Percentiles rank a stretch among this genome's conserved stretches.
Conservation (phyloP, 2,888 invertebrate species). For the Dryomyza anilis region DNA sequence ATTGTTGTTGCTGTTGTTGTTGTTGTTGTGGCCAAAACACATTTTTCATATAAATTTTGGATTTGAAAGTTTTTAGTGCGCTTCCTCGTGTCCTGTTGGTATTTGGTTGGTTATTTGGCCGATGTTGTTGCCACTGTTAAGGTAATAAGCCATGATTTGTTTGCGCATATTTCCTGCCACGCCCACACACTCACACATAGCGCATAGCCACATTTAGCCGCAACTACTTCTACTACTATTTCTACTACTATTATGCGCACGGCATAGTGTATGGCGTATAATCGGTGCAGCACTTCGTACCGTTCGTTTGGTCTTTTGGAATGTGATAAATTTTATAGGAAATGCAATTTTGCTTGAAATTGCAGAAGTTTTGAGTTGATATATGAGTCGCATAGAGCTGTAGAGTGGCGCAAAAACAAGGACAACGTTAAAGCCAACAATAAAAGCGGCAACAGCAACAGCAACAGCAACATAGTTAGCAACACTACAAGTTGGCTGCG, state of each 20-base stretch:
- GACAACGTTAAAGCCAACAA: too few species aligned
- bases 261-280: too few species aligned
- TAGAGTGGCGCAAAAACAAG: not conserved
- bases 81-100: not conserved
- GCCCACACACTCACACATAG: not conserved
- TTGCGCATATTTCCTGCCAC: not conserved
- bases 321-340: slow-evolving; percentile 22
- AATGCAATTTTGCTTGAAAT: slow-evolving; percentile 31
- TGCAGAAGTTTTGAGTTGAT: slow-evolving; percentile 15
- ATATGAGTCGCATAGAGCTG: not conserved
- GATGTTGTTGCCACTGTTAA: not conserved
- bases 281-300: not conserved
- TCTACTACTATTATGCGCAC: not conserved
- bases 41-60: slow-evolving; percentile 4
- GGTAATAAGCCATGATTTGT: slow-evolving; percentile 25
- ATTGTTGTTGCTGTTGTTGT: not conserved
- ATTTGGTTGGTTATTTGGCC: not conserved
- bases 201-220: not conserved
- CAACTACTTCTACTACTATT: not conserved
- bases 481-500: not conserved
- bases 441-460: not conserved
- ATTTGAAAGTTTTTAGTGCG: not conserved
- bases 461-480: too few species aligned
- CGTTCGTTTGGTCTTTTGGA: not conserved
- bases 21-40: not conserved